These are phyloP conservation scores for Sebastes itinus DNA, from an alignment of 2,797 vertebrate genomes.

Conservation along the genomic window DNA sequence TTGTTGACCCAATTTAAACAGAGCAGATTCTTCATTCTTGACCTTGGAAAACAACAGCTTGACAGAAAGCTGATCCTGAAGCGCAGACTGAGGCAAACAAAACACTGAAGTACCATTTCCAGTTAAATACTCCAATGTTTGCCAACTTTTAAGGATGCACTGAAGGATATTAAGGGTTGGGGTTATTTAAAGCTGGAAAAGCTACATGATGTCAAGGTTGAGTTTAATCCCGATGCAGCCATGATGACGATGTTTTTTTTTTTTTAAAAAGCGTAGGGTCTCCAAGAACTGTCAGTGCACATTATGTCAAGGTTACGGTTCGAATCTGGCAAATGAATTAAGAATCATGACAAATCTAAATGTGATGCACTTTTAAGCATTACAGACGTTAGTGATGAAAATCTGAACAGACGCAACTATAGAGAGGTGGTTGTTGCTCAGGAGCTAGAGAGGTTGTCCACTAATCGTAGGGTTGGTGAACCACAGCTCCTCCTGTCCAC, in stretches of 20 bases:
- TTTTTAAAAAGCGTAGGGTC: background rate
- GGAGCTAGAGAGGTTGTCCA: accelerated
- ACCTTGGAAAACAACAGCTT: background rate
- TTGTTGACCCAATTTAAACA: background rate
- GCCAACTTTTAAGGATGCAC: background rate
- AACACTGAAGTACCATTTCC: background rate
- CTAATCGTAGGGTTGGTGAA: no score
- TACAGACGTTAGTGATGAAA: background rate
- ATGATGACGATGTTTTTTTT: background rate
- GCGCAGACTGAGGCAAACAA: background rate
- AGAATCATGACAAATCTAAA: background rate
- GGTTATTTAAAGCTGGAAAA: background rate
- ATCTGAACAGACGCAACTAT: no score
- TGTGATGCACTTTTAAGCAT: background rate
- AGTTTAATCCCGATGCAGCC: background rate
- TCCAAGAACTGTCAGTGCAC: background rate
- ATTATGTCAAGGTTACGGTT: background rate
- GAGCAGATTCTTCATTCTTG: background rate
- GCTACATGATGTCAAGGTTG: background rate
- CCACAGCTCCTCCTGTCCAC: no score
- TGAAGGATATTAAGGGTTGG: background rate
- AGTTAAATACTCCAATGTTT: background rate
- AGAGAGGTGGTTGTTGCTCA: no score
- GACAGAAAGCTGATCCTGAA: background rate
- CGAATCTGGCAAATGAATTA: accelerated